phyloP scores from a whole-genome alignment of 2,797 vertebrate genomes.

The Squalus acanthias region DNA sequence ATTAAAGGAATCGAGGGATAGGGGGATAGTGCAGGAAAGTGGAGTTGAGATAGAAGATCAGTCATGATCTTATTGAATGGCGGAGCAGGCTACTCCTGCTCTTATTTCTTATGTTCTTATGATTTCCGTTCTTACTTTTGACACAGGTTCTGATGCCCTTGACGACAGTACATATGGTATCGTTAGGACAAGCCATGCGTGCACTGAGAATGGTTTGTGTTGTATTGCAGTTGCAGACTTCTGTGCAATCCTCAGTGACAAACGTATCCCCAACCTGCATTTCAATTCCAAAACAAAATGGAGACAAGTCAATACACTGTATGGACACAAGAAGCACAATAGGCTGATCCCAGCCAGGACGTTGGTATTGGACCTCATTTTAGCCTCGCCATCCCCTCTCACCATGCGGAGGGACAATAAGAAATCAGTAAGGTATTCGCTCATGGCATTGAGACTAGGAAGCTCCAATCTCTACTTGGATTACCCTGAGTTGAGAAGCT shows the following conservation, averaged over 20 bases:
- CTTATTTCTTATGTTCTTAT: too few relatives aligned
- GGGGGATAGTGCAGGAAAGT: too few relatives aligned
- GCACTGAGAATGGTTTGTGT: constrained; percentile 51
- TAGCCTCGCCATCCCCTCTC: background rate
- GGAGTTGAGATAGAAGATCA: too few relatives aligned
- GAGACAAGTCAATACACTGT: background rate
- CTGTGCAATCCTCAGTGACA: constrained; percentile 63
- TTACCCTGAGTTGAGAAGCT: too few relatives aligned
- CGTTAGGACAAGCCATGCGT: constrained; percentile 50
- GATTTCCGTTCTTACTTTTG: constrained; percentile 50
- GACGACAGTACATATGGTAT: constrained; percentile 45
- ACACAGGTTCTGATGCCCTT: constrained; percentile 57
- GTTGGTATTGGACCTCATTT: background rate
- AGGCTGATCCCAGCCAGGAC: background rate
- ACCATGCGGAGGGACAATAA: background rate
- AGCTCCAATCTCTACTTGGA: background rate
- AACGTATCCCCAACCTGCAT: constrained; percentile 61
- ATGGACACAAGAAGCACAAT: background rate
- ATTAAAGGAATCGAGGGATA: too few relatives aligned
- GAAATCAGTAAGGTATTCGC: background rate
- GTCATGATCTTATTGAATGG: too few relatives aligned
- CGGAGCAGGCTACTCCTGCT: too few relatives aligned
- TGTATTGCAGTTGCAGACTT: constrained; percentile 60
- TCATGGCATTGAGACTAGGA: background rate
- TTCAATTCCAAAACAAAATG: background rate